Evolutionary conservation across 2,113 vertebrate species (phyloP).

Genomic region (Vireo altiloquus): DNA sequence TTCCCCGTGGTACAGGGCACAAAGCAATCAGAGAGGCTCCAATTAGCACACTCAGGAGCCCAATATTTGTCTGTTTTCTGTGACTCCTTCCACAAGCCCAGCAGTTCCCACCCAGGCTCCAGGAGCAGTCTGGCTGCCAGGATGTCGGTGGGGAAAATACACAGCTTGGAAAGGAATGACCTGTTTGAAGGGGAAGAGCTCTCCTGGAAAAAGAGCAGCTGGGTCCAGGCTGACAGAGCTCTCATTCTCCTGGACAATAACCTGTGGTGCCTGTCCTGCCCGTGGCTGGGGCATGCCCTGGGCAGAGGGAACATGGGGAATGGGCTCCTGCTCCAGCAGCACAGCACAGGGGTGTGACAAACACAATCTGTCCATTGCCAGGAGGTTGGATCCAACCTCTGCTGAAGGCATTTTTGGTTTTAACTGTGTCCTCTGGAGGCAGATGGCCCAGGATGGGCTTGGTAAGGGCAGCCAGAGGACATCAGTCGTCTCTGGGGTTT

Average conservation of each 20-base stretch:
- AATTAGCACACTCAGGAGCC: background rate
- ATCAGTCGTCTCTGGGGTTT: rapidly evolving
- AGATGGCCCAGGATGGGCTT: background rate
- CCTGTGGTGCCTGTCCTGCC: rapidly evolving
- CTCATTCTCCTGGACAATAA: background rate
- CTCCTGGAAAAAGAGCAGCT: background rate
- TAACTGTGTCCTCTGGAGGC: background rate
- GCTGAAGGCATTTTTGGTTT: background rate
- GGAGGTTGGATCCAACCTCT: background rate
- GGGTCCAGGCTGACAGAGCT: background rate
- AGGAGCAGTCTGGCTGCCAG: background rate
- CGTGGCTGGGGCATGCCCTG: background rate
- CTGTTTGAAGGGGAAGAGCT: background rate
- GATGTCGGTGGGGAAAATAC: background rate
- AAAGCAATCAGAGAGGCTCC: background rate
- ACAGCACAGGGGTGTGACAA: background rate
- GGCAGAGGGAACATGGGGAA: background rate
- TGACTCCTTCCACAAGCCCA: background rate
- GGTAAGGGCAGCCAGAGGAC: background rate
- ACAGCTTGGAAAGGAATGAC: background rate
- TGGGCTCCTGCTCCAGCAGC: rapidly evolving
- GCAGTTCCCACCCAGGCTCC: background rate
- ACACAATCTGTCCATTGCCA: rapidly evolving
- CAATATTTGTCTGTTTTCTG: background rate
- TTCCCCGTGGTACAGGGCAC: background rate